A percentile compares a stretch with the other conserved stretches of the same genome.
Evolutionary conservation across 2,797 vertebrate genomes (phyloP).

Genomic region (Acanthurus lineatus): DNA sequence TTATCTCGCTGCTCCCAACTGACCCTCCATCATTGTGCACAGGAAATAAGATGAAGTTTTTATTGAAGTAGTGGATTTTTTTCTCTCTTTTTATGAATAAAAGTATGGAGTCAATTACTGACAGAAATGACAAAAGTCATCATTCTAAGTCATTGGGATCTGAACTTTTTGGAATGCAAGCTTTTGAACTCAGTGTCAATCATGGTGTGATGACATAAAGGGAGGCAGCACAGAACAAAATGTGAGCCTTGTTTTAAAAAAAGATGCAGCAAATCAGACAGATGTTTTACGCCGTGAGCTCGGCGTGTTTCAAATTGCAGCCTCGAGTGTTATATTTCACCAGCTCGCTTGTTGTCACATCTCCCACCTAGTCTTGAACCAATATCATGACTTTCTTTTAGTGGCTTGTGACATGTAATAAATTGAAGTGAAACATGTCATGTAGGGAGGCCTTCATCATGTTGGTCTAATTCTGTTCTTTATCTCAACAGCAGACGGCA

Average conservation of each 20-base stretch:
- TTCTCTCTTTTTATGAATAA: too few relatives aligned
- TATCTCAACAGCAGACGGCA: constrained; percentile 62
- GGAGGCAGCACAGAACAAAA: not conserved
- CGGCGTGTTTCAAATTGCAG: constrained; percentile 28
- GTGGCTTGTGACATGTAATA: constrained; percentile 61
- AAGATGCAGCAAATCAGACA: constrained; percentile 6
- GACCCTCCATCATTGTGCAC: too few relatives aligned
- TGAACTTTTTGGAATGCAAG: not conserved
- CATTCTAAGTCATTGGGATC: not conserved
- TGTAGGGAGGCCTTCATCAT: constrained; percentile 54
- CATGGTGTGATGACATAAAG: not conserved
- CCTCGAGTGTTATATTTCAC: constrained; percentile 56
- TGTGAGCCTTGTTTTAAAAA: constrained; percentile 23
- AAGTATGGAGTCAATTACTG: too few relatives aligned
- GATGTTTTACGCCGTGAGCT: constrained; percentile 8
- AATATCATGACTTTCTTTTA: constrained; percentile 67
- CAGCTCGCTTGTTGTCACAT: constrained; percentile 57
- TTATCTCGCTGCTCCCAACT: too few relatives aligned
- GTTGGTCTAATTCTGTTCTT: constrained; percentile 59
- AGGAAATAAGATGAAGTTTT: too few relatives aligned
- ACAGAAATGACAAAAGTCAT: not conserved
- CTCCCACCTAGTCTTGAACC: constrained; percentile 50
- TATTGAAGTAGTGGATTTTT: too few relatives aligned
- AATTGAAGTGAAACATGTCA: constrained; percentile 67
- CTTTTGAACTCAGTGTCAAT: constrained; percentile 12